phyloP scores from a whole-genome alignment of 2,797 vertebrate species.

The Urocyon cinereoargenteus region DNA sequence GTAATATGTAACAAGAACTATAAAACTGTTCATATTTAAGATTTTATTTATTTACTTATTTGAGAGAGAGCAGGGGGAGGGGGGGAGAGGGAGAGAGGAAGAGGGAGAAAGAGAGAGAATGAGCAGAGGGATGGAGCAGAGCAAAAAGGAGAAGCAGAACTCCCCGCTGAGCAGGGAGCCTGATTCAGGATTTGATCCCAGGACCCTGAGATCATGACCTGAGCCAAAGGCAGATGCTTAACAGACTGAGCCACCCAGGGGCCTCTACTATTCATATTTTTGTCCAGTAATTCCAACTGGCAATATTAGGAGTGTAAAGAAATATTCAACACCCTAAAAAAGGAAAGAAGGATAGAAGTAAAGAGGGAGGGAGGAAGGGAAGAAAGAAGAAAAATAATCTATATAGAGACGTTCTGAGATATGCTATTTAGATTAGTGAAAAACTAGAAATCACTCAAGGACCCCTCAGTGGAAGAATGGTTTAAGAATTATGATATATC shows the following conservation, averaged over 20 bases:
- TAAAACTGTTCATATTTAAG: neutral
- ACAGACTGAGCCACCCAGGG: neutral
- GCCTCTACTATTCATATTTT: neutral
- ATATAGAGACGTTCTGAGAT: conserved; percentile 14
- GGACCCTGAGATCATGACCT: neutral
- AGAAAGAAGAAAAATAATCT: conserved; percentile 26
- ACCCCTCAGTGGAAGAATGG: neutral
- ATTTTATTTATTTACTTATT: neutral
- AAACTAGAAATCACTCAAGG: conserved; percentile 2
- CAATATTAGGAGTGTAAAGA: conserved; percentile 14
- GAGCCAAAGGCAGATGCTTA: neutral
- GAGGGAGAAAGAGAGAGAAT: neutral
- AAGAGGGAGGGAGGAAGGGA: neutral
- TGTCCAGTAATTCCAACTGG: conserved; percentile 16
- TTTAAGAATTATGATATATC: neutral
- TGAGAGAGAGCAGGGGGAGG: neutral
- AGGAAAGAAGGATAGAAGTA: neutral
- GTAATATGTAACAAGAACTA: neutral
- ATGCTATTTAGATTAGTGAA: conserved; percentile 5
- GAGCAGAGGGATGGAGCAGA: neutral
- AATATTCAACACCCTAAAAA: conserved; percentile 12
- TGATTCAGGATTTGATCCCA: neutral
- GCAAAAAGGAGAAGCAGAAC: no score
- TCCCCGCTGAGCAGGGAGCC: neutral
- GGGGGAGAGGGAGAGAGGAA: neutral